Base-by-base conservation (phyloP, 2,888 invertebrate species). In the Lacanobia wlatinum region DNA sequence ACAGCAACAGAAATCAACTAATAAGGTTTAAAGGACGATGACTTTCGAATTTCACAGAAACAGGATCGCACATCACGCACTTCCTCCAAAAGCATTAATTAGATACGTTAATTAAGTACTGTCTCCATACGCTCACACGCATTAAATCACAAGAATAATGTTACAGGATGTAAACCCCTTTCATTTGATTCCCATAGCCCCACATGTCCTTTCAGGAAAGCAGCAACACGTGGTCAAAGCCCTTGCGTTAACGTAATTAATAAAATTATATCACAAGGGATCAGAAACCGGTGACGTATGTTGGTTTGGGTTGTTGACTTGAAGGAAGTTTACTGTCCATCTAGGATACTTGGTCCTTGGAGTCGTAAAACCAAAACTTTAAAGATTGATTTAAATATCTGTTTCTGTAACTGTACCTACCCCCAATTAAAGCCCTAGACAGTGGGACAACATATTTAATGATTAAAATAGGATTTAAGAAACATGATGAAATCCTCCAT, bases 91-190 rank as follows among this genome's bases (percentile, higher is more conserved):
- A n/a, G 6, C 55, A 71, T 38, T 61, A 68, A 79, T 82, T 82
- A 61, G 67, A 48, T 61, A 78, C 83, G 78, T 79, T 82, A 82
- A 79, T 82, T 77, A 78, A 28, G 52, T 46, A 69, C 69, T 73
- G 61, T 73, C 69, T 58, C 72, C 66, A 21, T 63, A 59, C 68
- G 50, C 78, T 84, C 82, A 78, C 84, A 82, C 77, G 78, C 82
- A 84, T 77, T 82, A 81, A 82, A 84, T 77, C 82, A 82, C 71
- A 73, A 60, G 59, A 81, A 78, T 74, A 82, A 76, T 75, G 61
- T 74, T 72, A 73, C 84, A 87, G 79, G 83, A 83, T 83, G 76
- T 60, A 76, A 58, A 82, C 68, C 79, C 85, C 85, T 84, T 84
- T 82, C 73, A 63, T 73, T 81, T 65, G 55, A 73, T 86, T 87